Evolutionary conservation across 2,888 invertebrate genomes (phyloP).

Genomic region (Quadroppia sp.): DNA sequence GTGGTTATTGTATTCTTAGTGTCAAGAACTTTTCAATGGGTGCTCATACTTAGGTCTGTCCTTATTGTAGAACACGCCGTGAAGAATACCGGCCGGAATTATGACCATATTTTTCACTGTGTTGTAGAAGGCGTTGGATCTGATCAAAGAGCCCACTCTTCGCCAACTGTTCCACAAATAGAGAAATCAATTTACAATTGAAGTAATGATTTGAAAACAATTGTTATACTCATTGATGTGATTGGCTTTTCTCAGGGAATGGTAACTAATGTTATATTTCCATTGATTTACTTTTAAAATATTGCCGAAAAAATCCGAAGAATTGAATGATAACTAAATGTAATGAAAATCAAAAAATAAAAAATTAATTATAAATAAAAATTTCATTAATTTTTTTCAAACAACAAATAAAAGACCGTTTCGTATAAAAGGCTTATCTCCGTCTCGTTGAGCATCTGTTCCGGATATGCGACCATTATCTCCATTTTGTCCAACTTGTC

Average conservation of each 20-base stretch:
- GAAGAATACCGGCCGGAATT: constrained; percentile 48
- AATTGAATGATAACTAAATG: not conserved
- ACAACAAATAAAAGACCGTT: constrained; percentile 41
- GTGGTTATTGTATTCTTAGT: not conserved
- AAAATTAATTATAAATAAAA: no score
- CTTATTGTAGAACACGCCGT: constrained; percentile 50
- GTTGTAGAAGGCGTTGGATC: constrained; percentile 80
- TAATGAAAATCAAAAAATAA: not conserved
- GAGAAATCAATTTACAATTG: not conserved
- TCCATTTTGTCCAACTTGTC: constrained; percentile 41
- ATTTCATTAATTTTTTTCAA: not conserved
- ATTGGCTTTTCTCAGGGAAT: not conserved
- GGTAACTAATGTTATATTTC: not conserved
- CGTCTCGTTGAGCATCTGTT: constrained; percentile 45
- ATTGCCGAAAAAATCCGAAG: constrained; percentile 6
- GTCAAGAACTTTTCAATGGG: no score
- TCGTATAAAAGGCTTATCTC: constrained; percentile 41
- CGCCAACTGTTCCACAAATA: constrained; percentile 60
- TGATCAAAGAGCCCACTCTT: constrained; percentile 73
- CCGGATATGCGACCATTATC: constrained; percentile 47
- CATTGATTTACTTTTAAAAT: not conserved
- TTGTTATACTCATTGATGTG: not conserved
- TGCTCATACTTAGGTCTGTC: constrained; percentile 49
- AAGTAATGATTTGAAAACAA: not conserved
- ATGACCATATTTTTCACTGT: constrained; percentile 75